Base-by-base conservation (phyloP, 2,888 invertebrate species). In the Brachyptera putata region DNA sequence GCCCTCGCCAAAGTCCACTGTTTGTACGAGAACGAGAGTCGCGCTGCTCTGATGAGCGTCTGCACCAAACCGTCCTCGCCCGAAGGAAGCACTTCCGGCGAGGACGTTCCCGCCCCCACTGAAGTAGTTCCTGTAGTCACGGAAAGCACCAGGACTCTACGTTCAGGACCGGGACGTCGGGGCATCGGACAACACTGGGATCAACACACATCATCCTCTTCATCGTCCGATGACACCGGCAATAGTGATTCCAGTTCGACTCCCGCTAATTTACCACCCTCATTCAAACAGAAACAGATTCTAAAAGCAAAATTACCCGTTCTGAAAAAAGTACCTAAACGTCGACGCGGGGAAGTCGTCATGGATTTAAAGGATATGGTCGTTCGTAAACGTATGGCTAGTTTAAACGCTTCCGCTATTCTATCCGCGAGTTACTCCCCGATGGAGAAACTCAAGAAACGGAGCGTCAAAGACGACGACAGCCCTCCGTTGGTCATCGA, bases 1-100 rank as follows among this genome's bases (percentile, higher is more conserved):
- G 94, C 94, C 1, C 74, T 89, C 67, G 92, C 92, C 24, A 93
- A 93, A 78, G 93, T 94, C 1, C 92, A 93, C 72, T 92, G 92
- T 70, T 79, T 94, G 22, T 93, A 93, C 70, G 93, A 93, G 74
- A 93, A 93, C 71, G 93, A 93, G 76, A 86, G 87, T 56, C 60
- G 57, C 22, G 56, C 58, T 9, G 66, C 60, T 24, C 26, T 56
- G 60, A 46, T 48, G 50, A 64, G 37, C 11, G 50, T 60, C 39
- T 63, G 48, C 60, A 58, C 48, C 57, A 61, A 39, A 61, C 62
- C 55, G 61, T 61, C 34, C 63, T 63, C 30, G 64, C 67, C 34
- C 64, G 63, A 21, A 64, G 62, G 1, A 16, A 14, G 63, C 55
- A 21, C 61, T 64, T 21, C 68, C 59, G 18, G 16, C 16, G 39